Percentiles rank a stretch among this genome's conserved stretches.
Conservation (phyloP, 1,140 invertebrate species). For the Drosophila santomea region DNA sequence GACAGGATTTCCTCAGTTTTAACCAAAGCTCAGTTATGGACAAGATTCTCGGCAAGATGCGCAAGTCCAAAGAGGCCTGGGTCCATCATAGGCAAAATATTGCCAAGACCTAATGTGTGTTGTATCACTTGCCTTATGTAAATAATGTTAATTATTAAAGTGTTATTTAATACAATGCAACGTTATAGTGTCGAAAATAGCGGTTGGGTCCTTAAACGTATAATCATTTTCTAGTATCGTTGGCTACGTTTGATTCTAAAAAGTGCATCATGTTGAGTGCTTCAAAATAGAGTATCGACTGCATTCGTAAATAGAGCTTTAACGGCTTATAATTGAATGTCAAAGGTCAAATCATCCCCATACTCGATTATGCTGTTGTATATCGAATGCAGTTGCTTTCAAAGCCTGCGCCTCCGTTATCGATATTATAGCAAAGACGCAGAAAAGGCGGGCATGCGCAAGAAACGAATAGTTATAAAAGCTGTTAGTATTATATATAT, state of each 20-base stretch:
- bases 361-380: neutral
- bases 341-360: neutral
- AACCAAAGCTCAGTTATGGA: conserved; percentile 88
- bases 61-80: conserved; percentile 86
- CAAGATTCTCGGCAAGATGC: conserved; percentile 85
- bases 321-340: neutral
- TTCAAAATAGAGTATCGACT: too few relatives aligned
- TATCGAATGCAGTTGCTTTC: neutral
- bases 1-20: conserved; percentile 89
- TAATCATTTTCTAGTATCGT: too few relatives aligned
- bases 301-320: neutral
- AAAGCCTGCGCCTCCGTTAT: neutral
- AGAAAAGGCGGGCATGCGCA: neutral
- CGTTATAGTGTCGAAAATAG: too few relatives aligned
- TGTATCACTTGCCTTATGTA: neutral
- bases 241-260: too few relatives aligned
- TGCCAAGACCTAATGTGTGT: neutral
- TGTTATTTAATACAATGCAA: neutral
- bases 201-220: too few relatives aligned
- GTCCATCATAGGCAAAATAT: conserved; percentile 48
- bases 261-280: too few relatives aligned
- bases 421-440: neutral
- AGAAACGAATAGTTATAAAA: neutral
- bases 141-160: neutral
- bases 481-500: too few relatives aligned